Conservation (phyloP, 1,140 invertebrate species). For the Mylabris phalerata region DNA sequence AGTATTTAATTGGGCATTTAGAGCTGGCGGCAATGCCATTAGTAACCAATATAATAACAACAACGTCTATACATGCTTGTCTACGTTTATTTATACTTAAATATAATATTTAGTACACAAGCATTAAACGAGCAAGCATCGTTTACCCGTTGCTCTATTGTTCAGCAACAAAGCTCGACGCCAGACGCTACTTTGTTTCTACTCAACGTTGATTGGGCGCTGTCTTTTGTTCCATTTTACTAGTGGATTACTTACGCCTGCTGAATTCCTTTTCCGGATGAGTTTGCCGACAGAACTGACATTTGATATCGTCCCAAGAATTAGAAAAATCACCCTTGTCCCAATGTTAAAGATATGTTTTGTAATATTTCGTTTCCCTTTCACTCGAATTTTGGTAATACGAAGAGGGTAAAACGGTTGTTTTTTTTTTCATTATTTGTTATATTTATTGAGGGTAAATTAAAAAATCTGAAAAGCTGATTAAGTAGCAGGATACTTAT, state of each 20-base stretch:
- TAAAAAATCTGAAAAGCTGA: conserved; percentile 22
- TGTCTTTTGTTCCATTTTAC: conserved; percentile 36
- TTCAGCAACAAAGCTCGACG: conserved; percentile 34
- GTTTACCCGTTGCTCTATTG: conserved; percentile 32
- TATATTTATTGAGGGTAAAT: too few species aligned
- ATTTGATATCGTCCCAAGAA: conserved; percentile 8
- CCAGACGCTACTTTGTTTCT: conserved; percentile 36
- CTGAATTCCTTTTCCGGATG: conserved; percentile 22
- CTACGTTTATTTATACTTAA: background rate
- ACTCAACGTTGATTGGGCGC: conserved; percentile 31
- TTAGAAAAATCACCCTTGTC: too few species aligned
- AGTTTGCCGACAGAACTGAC: conserved; percentile 18
- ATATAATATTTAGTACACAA: too few species aligned
- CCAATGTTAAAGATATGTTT: too few species aligned
- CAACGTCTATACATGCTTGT: background rate
- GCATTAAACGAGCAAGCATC: conserved; percentile 33
- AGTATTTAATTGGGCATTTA: conserved; percentile 36
- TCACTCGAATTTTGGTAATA: too few species aligned
- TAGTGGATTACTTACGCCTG: conserved; percentile 34
- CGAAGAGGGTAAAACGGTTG: too few species aligned
- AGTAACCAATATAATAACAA: conserved; percentile 35
- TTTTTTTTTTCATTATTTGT: too few species aligned
- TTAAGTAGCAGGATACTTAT: conserved; percentile 26
- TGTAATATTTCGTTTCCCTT: too few species aligned
- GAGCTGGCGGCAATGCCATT: conserved; percentile 16